A percentile compares a stretch with the other conserved stretches of the same genome.
phyloP scores from a whole-genome alignment of 2,888 invertebrate species.

The Polydesmus complanatus region DNA sequence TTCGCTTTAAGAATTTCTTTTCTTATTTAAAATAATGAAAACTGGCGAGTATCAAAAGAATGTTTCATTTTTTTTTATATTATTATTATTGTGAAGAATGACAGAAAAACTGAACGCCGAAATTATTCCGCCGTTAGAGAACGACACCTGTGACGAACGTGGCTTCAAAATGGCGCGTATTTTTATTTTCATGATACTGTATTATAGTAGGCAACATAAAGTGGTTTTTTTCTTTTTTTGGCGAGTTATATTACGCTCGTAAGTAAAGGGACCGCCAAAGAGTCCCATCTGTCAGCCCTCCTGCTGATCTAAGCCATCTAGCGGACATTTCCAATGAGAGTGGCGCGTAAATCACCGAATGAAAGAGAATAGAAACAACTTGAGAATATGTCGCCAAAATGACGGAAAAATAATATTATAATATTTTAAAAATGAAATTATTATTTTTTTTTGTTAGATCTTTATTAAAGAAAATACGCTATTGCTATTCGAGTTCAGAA shows the following conservation, averaged over 20 bases:
- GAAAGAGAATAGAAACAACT: too few species aligned
- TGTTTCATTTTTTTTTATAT: too few species aligned
- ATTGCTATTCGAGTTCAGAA: too few species aligned
- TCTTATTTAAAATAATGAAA: neutral
- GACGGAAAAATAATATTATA: too few species aligned
- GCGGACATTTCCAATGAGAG: neutral
- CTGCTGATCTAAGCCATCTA: neutral
- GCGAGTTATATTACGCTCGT: neutral
- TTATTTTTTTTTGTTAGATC: too few species aligned
- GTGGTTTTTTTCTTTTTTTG: neutral
- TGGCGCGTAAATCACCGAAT: neutral
- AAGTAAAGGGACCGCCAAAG: neutral
- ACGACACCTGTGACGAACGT: neutral
- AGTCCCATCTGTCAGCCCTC: neutral
- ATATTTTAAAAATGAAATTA: too few species aligned
- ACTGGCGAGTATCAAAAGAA: neutral
- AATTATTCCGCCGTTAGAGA: neutral
- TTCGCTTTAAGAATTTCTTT: too few species aligned
- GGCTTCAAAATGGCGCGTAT: neutral
- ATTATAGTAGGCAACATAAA: neutral
- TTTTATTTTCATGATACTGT: neutral
- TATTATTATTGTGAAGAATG: neutral
- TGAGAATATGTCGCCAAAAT: too few species aligned
- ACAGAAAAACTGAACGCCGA: neutral
- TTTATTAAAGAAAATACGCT: too few species aligned